Base-by-base conservation (phyloP, 2,888 invertebrate species). In the Heteromurus nitidus region DNA sequence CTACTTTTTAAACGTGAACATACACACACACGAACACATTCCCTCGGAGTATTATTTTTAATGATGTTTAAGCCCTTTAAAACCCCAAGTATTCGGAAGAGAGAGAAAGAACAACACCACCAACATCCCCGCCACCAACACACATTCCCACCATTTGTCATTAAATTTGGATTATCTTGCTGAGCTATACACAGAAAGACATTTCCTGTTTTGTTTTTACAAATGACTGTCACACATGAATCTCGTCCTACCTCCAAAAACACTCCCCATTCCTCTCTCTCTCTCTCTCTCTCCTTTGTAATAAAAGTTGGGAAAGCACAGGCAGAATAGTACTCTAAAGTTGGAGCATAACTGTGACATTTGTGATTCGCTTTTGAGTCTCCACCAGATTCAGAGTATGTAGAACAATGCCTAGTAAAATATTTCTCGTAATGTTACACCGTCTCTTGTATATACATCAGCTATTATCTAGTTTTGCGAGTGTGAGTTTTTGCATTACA, bases 11-110 rank as follows among this genome's bases (percentile, higher is more conserved):
- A n/a, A n/a, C n/a, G n/a, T n/a, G n/a, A n/a, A n/a, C n/a, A n/a
- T n/a, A n/a, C n/a, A n/a, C n/a, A n/a, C n/a, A n/a, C n/a, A n/a
- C n/a, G n/a, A n/a, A n/a, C n/a, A n/a, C n/a, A n/a, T n/a, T n/a
- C 36, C 13, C 36, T 13, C 36, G 7, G 36, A 36, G 50, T n/a
- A 73, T 73, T 73, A 62, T 50, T 73, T 73, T 73, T 73, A 73
- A 73, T 64, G 62, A 73, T 24, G 11, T n/a, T 47, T 62, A 62
- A 50, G 62, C 50, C 28, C 62, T 50, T 73, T 73, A 28, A 50
- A 73, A 64, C 16, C 47, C 30, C n/a, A 22, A 18, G 22, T 3
- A 67, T 47, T 22, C 42, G 20, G 16, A 30, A 18, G 30, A 30
- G 26, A 13, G 13, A n/a, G 62, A 13, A 36, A 13, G 36, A 36